A percentile compares a stretch with the other conserved stretches of the same genome.
These are phyloP conservation scores for Micromussa lordhowensis DNA, from an alignment of 92 coral and sea anemone genomes.

Conservation along the genomic window DNA sequence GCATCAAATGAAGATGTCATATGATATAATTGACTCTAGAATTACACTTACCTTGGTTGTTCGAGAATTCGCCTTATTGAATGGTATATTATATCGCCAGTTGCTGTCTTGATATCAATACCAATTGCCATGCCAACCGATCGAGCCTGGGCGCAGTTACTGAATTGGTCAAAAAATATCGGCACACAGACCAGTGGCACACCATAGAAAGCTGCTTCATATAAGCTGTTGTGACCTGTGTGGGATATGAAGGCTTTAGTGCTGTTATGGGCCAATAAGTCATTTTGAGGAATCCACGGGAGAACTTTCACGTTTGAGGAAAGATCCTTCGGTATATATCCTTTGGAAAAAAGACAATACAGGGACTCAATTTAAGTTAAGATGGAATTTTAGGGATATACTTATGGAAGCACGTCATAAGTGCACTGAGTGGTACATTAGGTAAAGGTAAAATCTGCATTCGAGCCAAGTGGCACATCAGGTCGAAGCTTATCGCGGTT, in stretches of 20 bases:
- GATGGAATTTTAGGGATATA: background rate
- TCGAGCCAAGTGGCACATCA: too few species aligned
- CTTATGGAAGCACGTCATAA: too few species aligned
- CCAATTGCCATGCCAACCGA: constrained; percentile 44
- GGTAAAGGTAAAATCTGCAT: too few species aligned
- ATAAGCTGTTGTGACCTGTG: constrained; percentile 65
- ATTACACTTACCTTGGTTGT: constrained; percentile 47
- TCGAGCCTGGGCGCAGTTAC: constrained; percentile 45
- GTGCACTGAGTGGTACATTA: too few species aligned
- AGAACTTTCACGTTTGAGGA: constrained; percentile 65
- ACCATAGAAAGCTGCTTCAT: constrained; percentile 64
- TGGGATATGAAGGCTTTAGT: constrained; percentile 59
- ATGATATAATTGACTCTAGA: too few species aligned
- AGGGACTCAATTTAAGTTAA: background rate
- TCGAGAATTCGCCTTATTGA: constrained; percentile 47
- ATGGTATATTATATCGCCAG: constrained; percentile 51
- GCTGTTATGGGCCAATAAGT: constrained; percentile 58
- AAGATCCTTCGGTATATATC: constrained; percentile 49
- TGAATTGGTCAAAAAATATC: constrained; percentile 58
- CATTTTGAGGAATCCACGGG: constrained; percentile 67
- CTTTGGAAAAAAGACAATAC: background rate
- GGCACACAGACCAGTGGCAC: constrained; percentile 67
- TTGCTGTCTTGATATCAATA: constrained; percentile 41
- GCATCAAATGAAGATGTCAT: too few species aligned
- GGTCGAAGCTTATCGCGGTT: too few species aligned